Conservation (phyloP, 2,113 vertebrate species). For the Fregata magnificens region DNA sequence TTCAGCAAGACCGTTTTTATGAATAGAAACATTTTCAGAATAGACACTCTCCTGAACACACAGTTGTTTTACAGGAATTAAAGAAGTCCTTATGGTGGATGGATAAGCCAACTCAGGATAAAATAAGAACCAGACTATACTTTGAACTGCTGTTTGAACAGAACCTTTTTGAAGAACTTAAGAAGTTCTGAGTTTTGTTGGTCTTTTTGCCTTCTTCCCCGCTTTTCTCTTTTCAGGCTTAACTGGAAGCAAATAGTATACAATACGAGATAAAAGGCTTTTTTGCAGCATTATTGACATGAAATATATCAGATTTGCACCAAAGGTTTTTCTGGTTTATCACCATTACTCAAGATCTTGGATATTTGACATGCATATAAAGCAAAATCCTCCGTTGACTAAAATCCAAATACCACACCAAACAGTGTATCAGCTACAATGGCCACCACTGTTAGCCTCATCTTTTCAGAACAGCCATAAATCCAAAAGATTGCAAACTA, state of each 20-base stretch:
- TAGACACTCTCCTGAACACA: constrained; percentile 64
- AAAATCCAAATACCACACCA: background rate
- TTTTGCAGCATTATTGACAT: background rate
- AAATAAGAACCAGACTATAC: constrained; percentile 63
- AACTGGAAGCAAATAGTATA: background rate
- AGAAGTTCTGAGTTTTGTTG: constrained; percentile 41
- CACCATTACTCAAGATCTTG: background rate
- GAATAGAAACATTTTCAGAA: constrained; percentile 69
- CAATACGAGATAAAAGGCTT: background rate
- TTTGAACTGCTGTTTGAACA: constrained; percentile 54
- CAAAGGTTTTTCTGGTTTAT: background rate
- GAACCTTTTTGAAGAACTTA: constrained; percentile 47
- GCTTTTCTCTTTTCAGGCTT: background rate
- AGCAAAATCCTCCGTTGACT: background rate
- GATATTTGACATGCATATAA: background rate
- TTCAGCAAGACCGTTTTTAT: constrained; percentile 61
- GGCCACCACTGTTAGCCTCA: background rate
- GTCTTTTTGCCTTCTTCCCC: background rate
- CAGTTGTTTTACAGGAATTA: constrained; percentile 68
- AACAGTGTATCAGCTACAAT: background rate
- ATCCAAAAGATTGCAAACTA: background rate
- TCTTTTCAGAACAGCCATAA: background rate
- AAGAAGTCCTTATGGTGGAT: constrained; percentile 61
- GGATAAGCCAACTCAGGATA: constrained; percentile 57
- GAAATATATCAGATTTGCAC: background rate